A percentile compares a stretch with the other conserved stretches of the same genome.
These are phyloP conservation scores for Physella acuta DNA, from an alignment of 1,140 invertebrate genomes.

Conservation along the genomic window DNA sequence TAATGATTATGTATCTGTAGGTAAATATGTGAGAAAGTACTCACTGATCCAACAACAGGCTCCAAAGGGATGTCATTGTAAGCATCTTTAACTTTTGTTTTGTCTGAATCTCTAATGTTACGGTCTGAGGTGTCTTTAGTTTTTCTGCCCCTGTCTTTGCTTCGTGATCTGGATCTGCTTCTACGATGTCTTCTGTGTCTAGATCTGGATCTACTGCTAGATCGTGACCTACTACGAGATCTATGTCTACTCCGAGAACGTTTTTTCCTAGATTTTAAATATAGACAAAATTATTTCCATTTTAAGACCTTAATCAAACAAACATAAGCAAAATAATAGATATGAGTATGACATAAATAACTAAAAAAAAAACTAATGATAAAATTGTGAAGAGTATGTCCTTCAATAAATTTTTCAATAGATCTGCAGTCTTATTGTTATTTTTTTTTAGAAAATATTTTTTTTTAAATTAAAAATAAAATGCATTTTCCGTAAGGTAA, in stretches of 20 bases:
- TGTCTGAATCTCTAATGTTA: constrained; percentile 35
- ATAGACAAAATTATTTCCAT: too few relatives aligned
- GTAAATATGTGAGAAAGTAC: constrained; percentile 3
- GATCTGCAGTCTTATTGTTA: too few relatives aligned
- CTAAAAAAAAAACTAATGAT: too few relatives aligned
- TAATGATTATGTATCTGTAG: too few relatives aligned
- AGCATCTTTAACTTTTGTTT: constrained; percentile 40
- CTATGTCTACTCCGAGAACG: constrained; percentile 27
- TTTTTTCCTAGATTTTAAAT: constrained; percentile 24
- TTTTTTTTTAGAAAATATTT: too few relatives aligned
- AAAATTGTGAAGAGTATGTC: too few relatives aligned
- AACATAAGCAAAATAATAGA: too few relatives aligned
- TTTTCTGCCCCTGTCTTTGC: constrained; percentile 54
- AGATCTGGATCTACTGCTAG: constrained; percentile 56
- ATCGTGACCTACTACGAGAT: constrained; percentile 53
- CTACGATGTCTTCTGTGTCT: constrained; percentile 33
- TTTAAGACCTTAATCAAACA: too few relatives aligned
- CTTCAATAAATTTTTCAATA: too few relatives aligned
- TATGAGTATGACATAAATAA: too few relatives aligned
- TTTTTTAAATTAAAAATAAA: too few relatives aligned
- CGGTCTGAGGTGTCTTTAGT: constrained; percentile 31
- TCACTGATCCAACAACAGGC: constrained; percentile 63
- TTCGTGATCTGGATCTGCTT: constrained; percentile 30
- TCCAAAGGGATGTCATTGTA: constrained; percentile 63
- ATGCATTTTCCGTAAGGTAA: too few relatives aligned